Evolutionary conservation across 2,888 invertebrate genomes (phyloP).

Genomic region (Drosophila niveifrons): DNA sequence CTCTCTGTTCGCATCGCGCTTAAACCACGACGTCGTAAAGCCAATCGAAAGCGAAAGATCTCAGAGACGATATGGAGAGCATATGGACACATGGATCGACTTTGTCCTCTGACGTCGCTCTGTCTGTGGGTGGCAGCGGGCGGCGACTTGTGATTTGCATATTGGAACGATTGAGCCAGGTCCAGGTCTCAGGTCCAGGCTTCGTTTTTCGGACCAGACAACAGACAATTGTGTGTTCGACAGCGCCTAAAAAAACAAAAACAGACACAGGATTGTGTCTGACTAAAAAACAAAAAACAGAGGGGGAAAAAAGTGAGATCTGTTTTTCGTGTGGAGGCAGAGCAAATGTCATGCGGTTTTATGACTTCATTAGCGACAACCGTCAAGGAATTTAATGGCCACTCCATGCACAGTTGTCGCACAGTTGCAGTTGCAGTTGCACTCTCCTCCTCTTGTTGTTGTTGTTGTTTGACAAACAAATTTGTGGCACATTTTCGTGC

Average conservation of each 20-base stretch:
- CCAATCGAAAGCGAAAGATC: slow-evolving; percentile 77
- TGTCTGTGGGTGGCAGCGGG: slow-evolving; percentile 79
- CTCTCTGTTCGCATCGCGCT: slow-evolving; percentile 25
- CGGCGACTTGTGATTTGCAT: slow-evolving; percentile 66
- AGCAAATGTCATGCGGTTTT: slow-evolving; percentile 84
- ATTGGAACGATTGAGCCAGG: slow-evolving; percentile 73
- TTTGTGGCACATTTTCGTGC: slow-evolving; percentile 72
- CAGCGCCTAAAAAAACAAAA: slow-evolving; percentile 46
- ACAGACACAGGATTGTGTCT: neutral
- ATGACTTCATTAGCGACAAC: slow-evolving; percentile 85
- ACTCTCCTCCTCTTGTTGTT: neutral
- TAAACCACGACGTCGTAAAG: slow-evolving; percentile 54
- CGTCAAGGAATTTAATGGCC: slow-evolving; percentile 70
- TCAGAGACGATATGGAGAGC: slow-evolving; percentile 53
- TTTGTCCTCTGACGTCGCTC: slow-evolving; percentile 32
- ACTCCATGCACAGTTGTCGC: slow-evolving; percentile 18
- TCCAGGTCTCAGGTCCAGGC: slow-evolving; percentile 23
- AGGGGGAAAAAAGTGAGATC: slow-evolving; percentile 67
- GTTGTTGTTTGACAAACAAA: slow-evolving; percentile 62
- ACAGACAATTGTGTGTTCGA: slow-evolving; percentile 67
- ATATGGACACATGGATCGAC: slow-evolving; percentile 66
- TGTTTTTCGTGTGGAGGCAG: slow-evolving; percentile 56
- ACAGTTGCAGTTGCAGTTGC: slow-evolving; percentile 5
- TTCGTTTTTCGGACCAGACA: slow-evolving; percentile 38
- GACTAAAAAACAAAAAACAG: slow-evolving; percentile 7